Conservation (phyloP, 2,113 vertebrate species). For the Mungos mungo region DNA sequence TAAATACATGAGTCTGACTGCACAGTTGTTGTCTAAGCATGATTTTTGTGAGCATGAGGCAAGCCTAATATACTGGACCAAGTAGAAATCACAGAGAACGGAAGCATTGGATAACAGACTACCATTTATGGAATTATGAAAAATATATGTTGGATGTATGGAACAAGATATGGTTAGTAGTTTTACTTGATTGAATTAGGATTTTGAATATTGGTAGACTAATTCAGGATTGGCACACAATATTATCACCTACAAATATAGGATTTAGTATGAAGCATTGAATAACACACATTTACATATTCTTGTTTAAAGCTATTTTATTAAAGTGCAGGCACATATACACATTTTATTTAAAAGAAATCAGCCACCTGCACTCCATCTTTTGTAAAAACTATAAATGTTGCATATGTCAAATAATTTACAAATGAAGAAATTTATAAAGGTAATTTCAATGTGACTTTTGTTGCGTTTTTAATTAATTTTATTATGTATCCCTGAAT, state of each 20-base stretch:
- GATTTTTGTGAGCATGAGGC: neutral
- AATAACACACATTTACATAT: neutral
- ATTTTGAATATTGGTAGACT: neutral
- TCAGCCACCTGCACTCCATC: neutral
- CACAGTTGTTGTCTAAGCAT: neutral
- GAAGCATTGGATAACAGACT: neutral
- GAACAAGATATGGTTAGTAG: neutral
- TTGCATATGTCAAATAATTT: slow-evolving; percentile 6
- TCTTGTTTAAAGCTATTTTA: neutral
- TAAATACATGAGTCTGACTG: neutral
- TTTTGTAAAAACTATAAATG: slow-evolving; percentile 8
- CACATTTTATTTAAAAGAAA: neutral
- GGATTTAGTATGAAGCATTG: neutral
- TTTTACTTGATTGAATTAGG: slow-evolving; percentile 16
- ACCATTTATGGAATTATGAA: neutral
- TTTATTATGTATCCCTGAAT: neutral
- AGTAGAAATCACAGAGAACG: neutral
- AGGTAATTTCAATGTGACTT: slow-evolving; percentile 3
- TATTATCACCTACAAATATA: neutral
- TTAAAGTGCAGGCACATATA: neutral
- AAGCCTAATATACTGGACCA: neutral
- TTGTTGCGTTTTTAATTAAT: neutral
- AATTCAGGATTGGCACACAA: neutral
- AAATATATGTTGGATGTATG: neutral
- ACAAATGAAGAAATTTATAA: neutral